Percentiles rank a stretch among this genome's conserved stretches.
These are phyloP conservation scores for Rhynchotus rufescens DNA, from an alignment of 2,797 vertebrate species.

Conservation along the genomic window DNA sequence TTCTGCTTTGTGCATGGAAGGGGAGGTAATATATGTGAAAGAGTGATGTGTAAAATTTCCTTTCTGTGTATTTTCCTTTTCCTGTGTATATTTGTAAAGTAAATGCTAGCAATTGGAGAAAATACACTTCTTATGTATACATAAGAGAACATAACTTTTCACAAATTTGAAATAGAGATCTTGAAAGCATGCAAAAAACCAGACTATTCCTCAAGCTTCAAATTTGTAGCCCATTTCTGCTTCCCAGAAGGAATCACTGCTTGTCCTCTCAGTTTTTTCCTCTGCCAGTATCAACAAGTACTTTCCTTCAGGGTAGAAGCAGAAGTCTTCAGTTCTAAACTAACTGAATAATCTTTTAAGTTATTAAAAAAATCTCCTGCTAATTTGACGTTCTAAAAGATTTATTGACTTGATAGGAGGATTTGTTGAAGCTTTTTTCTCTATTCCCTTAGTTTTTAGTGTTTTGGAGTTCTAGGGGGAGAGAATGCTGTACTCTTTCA, in stretches of 20 bases:
- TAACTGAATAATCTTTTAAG: not conserved
- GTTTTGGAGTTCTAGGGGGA: not conserved
- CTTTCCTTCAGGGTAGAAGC: not conserved
- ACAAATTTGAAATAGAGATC: not conserved
- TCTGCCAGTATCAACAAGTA: not conserved
- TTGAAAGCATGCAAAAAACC: not conserved
- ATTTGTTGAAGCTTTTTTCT: not conserved
- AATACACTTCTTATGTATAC: not conserved
- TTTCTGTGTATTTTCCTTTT: not conserved
- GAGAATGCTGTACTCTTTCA: not conserved
- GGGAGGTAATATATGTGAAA: not conserved
- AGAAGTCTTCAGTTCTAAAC: not conserved
- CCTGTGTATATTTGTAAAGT: not conserved
- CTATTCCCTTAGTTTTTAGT: not conserved
- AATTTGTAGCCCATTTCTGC: not conserved
- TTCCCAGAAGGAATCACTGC: not conserved
- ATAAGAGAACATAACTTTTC: not conserved
- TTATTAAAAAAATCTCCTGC: not conserved
- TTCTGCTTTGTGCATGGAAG: not conserved
- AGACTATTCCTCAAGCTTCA: not conserved
- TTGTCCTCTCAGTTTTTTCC: not conserved
- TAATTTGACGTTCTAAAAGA: not conserved
- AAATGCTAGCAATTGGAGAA: not conserved
- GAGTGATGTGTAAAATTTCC: not conserved
- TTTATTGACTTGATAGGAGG: not conserved